phyloP scores from a whole-genome alignment of 2,113 vertebrate genomes.

The Zapus hudsonius region DNA sequence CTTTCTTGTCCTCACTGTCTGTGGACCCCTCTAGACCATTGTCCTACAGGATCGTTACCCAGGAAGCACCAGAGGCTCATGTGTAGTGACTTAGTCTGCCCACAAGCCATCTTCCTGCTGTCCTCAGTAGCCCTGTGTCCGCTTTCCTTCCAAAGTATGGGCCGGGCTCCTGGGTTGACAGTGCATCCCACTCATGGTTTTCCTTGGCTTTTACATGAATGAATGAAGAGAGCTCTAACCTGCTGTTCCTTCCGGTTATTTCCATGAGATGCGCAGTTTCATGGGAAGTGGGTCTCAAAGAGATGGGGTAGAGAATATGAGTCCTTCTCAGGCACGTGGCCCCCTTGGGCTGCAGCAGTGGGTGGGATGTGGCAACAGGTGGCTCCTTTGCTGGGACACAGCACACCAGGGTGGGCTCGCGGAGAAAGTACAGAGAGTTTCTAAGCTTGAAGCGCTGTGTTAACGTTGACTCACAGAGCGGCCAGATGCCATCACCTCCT shows the following conservation, averaged over 20 bases:
- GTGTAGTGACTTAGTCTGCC: accelerated
- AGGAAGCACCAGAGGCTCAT: not conserved
- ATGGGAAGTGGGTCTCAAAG: not conserved
- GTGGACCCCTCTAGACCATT: too few relatives aligned
- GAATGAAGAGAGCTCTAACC: not conserved
- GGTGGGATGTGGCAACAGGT: not conserved
- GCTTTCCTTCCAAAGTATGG: not conserved
- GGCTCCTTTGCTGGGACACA: not conserved
- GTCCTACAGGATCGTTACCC: accelerated
- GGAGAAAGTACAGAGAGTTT: not conserved
- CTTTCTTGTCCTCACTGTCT: not conserved
- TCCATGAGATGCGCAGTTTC: not conserved
- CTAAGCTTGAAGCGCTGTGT: not conserved
- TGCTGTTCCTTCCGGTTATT: not conserved
- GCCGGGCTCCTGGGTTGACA: too few relatives aligned
- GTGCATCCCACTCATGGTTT: accelerated
- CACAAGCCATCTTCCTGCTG: accelerated
- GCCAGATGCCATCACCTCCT: not conserved
- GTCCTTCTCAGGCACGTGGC: accelerated
- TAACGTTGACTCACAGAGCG: conserved; percentile 5
- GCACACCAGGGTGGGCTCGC: accelerated
- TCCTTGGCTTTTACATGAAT: not conserved
- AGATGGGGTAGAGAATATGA: not conserved
- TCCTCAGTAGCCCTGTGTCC: not conserved
- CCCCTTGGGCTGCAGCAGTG: not conserved